Evolutionary conservation across 2,888 invertebrate species (phyloP).

Genomic region (Leptinotarsa peninsularis): DNA sequence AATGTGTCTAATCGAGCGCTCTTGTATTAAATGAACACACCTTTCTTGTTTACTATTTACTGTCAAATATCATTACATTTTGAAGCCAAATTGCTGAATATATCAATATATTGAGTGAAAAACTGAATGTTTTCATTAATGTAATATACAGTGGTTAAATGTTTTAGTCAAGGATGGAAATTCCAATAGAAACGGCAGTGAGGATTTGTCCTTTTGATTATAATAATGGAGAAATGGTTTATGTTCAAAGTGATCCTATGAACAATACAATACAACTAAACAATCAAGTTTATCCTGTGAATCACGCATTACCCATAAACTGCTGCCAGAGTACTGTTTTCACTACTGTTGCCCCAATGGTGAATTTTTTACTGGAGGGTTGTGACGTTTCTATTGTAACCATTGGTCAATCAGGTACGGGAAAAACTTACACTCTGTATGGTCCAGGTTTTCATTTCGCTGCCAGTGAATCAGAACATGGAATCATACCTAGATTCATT

Average conservation of each 20-base stretch:
- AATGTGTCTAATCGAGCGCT: too few relatives aligned
- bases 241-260: slow-evolving; percentile 72
- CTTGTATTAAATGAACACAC: too few relatives aligned
- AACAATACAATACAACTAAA: slow-evolving; percentile 73
- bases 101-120: too few relatives aligned
- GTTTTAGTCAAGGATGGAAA: slow-evolving; percentile 70
- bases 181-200: slow-evolving; percentile 79
- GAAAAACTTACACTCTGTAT: slow-evolving; percentile 80
- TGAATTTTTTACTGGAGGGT: slow-evolving; percentile 77
- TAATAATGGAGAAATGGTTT: slow-evolving; percentile 69
- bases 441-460: slow-evolving; percentile 75
- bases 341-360: slow-evolving; percentile 75
- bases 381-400: slow-evolving; percentile 81
- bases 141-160: neutral
- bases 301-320: slow-evolving; percentile 71
- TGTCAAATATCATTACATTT: too few relatives aligned
- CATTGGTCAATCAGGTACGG: slow-evolving; percentile 74
- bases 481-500: slow-evolving; percentile 78
- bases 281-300: slow-evolving; percentile 71
- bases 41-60: too few relatives aligned
- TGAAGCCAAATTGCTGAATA: too few relatives aligned
- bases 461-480: slow-evolving; percentile 77
- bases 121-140: too few relatives aligned
- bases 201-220: slow-evolving; percentile 73
- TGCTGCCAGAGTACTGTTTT: slow-evolving; percentile 76